These are phyloP conservation scores for Gallinago stenura DNA, from an alignment of 2,797 vertebrate genomes.

Conservation along the genomic window DNA sequence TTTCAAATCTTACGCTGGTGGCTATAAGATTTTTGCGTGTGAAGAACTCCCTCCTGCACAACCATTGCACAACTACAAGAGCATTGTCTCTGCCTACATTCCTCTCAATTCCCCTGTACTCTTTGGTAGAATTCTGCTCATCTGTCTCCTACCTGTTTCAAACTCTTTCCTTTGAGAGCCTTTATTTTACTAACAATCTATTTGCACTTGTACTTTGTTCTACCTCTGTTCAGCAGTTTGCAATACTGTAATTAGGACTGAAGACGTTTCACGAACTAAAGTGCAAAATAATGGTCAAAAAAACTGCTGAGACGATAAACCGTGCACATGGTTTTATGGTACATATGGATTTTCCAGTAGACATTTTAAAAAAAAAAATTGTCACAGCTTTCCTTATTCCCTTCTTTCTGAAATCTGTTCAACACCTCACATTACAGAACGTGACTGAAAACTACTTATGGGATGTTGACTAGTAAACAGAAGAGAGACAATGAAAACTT, in stretches of 20 bases:
- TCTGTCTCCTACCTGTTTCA: neutral
- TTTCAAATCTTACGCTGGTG: neutral
- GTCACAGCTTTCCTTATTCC: neutral
- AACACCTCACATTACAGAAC: neutral
- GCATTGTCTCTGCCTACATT: neutral
- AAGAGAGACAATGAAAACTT: neutral
- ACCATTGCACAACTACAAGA: neutral
- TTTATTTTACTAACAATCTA: neutral
- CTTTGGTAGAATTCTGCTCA: neutral
- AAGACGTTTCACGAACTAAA: neutral
- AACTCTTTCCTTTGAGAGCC: neutral
- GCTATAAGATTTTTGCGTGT: neutral
- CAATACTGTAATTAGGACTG: neutral
- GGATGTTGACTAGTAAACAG: neutral
- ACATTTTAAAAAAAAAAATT: neutral
- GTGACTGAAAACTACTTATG: rapidly evolving
- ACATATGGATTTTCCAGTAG: neutral
- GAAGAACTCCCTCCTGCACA: neutral
- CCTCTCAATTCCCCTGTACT: neutral
- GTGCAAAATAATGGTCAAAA: neutral
- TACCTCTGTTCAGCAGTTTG: neutral
- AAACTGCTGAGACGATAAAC: neutral
- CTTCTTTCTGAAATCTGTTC: neutral
- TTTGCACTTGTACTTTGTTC: neutral
- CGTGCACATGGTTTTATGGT: neutral